Conservation (phyloP, 1,140 invertebrate genomes). For the Holotrichia oblita region DNA sequence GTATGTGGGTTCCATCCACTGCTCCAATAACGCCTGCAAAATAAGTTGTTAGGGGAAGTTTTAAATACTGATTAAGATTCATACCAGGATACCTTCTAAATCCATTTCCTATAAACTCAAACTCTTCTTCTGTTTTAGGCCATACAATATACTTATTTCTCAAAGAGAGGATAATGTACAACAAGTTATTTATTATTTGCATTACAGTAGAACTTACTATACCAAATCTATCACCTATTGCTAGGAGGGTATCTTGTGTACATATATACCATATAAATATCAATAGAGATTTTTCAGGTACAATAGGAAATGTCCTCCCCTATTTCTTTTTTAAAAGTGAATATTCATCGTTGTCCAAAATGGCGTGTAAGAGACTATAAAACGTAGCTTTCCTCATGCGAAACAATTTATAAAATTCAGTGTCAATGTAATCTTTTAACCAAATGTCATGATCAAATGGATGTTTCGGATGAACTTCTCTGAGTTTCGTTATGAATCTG, state of each 20-base stretch:
- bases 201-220: not conserved
- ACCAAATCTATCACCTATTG: too few relatives aligned
- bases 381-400: not conserved
- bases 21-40: slow-evolving; percentile 34
- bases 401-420: not conserved
- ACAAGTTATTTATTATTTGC: not conserved
- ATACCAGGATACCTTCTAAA: not conserved
- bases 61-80: too few relatives aligned
- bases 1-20: slow-evolving; percentile 20
- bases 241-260: too few relatives aligned
- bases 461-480: not conserved
- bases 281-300: too few relatives aligned
- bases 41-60: too few relatives aligned
- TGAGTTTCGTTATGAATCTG: not conserved
- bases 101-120: not conserved
- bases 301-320: too few relatives aligned
- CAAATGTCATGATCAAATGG: not conserved
- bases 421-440: not conserved
- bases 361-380: not conserved
- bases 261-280: too few relatives aligned
- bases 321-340: too few relatives aligned
- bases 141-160: not conserved
- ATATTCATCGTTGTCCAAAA: too few relatives aligned
- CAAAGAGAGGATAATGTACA: not conserved
- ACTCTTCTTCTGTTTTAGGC: not conserved